Percentiles rank a stretch among this genome's conserved stretches.
Evolutionary conservation across 2,888 invertebrate species (phyloP).

Genomic region (Athrips mouffetella): DNA sequence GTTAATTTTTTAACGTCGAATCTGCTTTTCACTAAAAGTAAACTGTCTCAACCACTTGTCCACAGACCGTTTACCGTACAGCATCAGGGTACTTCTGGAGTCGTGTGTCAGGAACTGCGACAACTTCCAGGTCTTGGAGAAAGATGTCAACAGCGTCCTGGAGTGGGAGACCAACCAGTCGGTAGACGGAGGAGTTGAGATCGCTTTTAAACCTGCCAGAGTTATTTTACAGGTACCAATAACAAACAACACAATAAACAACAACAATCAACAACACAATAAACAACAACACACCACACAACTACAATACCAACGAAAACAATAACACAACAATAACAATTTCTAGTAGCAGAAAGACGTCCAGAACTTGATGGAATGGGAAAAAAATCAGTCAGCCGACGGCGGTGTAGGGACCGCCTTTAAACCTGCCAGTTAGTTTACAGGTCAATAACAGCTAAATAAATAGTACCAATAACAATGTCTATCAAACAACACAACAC

Average conservation of each 20-base stretch:
- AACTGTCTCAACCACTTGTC: too few relatives aligned
- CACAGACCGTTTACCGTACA: slow-evolving; percentile 91
- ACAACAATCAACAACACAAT: too few relatives aligned
- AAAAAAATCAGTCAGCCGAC: slow-evolving; percentile 81
- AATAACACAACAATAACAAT: too few relatives aligned
- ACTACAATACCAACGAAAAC: too few relatives aligned
- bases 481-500: too few relatives aligned
- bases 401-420: slow-evolving; percentile 95
- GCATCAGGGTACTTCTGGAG: slow-evolving; percentile 94
- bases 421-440: slow-evolving; percentile 95
- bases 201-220: slow-evolving; percentile 96
- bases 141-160: slow-evolving; percentile 93
- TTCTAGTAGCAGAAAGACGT: slow-evolving; percentile 95
- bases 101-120: slow-evolving; percentile 98
- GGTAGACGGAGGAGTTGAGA: slow-evolving; percentile 86
- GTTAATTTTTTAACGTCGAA: too few relatives aligned
- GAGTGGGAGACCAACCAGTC: slow-evolving; percentile 90
- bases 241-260: background rate
- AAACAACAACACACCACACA: too few relatives aligned
- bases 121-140: slow-evolving; percentile 90
- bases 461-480: too few relatives aligned
- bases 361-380: slow-evolving; percentile 92
- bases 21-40: background rate
- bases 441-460: too few relatives aligned
- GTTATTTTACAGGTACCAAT: slow-evolving; percentile 92